Percentiles rank a stretch among this genome's conserved stretches.
Evolutionary conservation across 53 echinoderm and acorn worm genomes (phyloP).

Genomic region (Astropecten irregularis): DNA sequence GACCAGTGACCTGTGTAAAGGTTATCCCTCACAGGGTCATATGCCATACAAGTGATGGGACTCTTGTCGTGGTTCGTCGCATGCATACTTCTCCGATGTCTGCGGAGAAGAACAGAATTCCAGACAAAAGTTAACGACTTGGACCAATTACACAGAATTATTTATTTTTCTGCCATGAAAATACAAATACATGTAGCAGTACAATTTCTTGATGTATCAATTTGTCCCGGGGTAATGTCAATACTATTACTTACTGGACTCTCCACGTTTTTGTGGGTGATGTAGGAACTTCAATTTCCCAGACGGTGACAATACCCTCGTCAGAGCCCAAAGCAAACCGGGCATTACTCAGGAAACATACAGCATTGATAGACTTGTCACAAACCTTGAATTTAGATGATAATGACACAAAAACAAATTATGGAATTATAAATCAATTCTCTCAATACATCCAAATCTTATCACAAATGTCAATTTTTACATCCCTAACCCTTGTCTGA

Average conservation of each 20-base stretch:
- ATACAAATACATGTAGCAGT: neutral
- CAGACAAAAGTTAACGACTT: too few species aligned
- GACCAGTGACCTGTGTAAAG: constrained; percentile 55
- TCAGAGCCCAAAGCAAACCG: constrained; percentile 68
- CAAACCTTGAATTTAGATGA: constrained; percentile 31
- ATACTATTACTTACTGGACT: constrained; percentile 56
- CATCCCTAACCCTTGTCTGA: too few species aligned
- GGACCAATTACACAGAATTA: too few species aligned
- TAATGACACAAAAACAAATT: too few species aligned
- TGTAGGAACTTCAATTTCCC: constrained; percentile 62
- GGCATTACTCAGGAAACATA: constrained; percentile 58
- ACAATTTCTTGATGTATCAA: too few species aligned
- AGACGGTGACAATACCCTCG: constrained; percentile 61
- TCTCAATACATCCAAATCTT: too few species aligned
- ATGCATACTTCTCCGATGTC: constrained; percentile 1
- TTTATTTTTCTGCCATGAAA: too few species aligned
- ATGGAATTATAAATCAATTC: too few species aligned
- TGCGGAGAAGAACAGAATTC: neutral
- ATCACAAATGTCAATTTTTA: too few species aligned
- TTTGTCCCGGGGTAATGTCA: too few species aligned
- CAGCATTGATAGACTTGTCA: constrained; percentile 72
- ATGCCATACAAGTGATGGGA: constrained; percentile 52
- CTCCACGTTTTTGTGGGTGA: constrained; percentile 28
- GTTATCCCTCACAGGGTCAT: constrained; percentile 45
- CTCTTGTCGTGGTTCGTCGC: constrained; percentile 2